Evolutionary conservation across 2,797 vertebrate species (phyloP), one percentile per base, ranked within the genome.

Genomic region (Hypotaenidia okinawae): DNA sequence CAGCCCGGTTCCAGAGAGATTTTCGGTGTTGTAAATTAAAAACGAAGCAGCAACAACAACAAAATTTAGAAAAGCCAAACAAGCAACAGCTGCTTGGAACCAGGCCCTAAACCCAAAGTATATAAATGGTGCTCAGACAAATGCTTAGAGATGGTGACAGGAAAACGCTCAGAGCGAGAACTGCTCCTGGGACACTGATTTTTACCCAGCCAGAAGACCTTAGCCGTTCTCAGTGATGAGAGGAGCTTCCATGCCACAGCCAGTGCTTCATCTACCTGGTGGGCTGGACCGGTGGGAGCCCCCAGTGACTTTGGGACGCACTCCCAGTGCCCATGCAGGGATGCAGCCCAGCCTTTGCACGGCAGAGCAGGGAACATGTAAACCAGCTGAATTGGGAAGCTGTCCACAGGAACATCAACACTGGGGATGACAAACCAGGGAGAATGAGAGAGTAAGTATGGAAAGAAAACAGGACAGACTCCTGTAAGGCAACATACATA

Each of bases 71-170:
- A 92, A 83, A 54, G 10, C 72, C 63, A 76, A 96, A 95, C 49
- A 77, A 95, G 77, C 30, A 92, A 43, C 95, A 96, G 73, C 93
- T 96, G 95, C 62, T 95, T 95, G 96, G 94, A 92, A 55, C 45
- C 1, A 1, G n/a, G 75, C 90, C 95, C 72, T 72, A 64, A 82
- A 73, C 70, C 45, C 41, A 10, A 84, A 92, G 83, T 51, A 28
- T 62, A 82, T 87, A 84, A 94, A 63, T 76, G 87, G 58, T 70
- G 61, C 82, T 94, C 80, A 84, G 67, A 47, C 39, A 94, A 89
- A 96, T 43, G 35, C 57, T 81, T 55, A 52, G 74, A 96, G 80
- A 76, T 37, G 39, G 72, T 27, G 81, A 74, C 67, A 85, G 79
- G 75, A 87, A 94, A 93, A 80, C 6, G 23, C 69, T 89, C 85